Percentiles rank a stretch among this genome's conserved stretches.
phyloP scores from a whole-genome alignment of 2,113 vertebrate species.

The Onychorhynchus coronatus region DNA sequence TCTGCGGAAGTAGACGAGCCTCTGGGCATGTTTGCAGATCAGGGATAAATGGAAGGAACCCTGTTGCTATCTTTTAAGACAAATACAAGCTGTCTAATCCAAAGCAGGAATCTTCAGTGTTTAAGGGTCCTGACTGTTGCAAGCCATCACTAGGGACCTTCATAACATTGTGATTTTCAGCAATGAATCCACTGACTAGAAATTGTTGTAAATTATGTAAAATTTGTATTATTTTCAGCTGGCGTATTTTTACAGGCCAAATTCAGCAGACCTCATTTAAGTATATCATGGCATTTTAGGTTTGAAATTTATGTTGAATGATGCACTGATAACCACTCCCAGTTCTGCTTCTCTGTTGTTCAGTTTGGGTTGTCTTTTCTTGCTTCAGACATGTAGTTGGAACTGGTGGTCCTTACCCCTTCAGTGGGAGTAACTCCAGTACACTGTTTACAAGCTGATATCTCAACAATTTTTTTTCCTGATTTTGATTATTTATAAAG shows the following conservation, averaged over 20 bases:
- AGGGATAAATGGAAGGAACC: neutral
- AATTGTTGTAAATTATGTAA: neutral
- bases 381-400: neutral
- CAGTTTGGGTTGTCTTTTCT: neutral
- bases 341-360: neutral
- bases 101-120: neutral
- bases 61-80: neutral
- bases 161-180: neutral
- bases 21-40: neutral
- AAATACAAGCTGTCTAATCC: neutral
- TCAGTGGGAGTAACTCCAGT: neutral
- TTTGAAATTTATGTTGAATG: neutral
- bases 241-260: neutral
- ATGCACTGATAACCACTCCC: neutral
- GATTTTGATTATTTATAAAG: neutral
- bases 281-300: neutral
- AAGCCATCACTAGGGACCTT: neutral
- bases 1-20: neutral
- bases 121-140: neutral
- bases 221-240: neutral
- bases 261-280: neutral
- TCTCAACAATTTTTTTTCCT: neutral
- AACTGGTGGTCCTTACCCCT: neutral
- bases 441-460: neutral
- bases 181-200: neutral